Percentiles rank a stretch among this genome's conserved stretches.
phyloP scores from a whole-genome alignment of 2,113 vertebrate species.

The Regulus satrapa region DNA sequence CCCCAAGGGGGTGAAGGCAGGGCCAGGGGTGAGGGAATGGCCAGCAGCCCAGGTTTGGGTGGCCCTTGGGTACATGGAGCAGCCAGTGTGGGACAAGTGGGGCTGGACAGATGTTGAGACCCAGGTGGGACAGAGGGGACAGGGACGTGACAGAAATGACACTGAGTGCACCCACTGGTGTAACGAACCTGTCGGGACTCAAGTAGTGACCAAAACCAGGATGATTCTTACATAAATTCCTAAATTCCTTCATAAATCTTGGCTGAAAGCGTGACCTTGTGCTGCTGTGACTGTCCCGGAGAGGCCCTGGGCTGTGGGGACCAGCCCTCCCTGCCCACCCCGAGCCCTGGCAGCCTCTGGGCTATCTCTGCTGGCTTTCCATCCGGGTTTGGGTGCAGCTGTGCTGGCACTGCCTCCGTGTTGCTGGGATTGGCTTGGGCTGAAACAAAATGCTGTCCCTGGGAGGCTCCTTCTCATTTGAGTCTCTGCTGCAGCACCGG shows the following conservation, averaged over 20 bases:
- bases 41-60: background rate
- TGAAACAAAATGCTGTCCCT: background rate
- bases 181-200: background rate
- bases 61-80: background rate
- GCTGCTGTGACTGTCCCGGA: fast-evolving
- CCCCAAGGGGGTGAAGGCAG: too few relatives aligned
- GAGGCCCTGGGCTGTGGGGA: background rate
- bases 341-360: background rate
- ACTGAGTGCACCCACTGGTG: fast-evolving
- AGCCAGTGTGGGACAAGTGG: fast-evolving
- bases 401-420: background rate
- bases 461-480: background rate
- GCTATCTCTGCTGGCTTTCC: background rate
- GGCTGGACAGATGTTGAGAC: background rate
- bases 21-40: fast-evolving
- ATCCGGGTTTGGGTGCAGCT: background rate
- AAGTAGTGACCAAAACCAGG: background rate
- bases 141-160: background rate
- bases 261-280: fast-evolving
- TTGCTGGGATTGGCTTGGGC: background rate
- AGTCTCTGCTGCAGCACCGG: background rate
- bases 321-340: fast-evolving
- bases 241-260: background rate
- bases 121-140: background rate
- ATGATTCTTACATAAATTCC: background rate